Base-by-base conservation (phyloP, 2,888 invertebrate genomes). In the Limulus polyphemus region DNA sequence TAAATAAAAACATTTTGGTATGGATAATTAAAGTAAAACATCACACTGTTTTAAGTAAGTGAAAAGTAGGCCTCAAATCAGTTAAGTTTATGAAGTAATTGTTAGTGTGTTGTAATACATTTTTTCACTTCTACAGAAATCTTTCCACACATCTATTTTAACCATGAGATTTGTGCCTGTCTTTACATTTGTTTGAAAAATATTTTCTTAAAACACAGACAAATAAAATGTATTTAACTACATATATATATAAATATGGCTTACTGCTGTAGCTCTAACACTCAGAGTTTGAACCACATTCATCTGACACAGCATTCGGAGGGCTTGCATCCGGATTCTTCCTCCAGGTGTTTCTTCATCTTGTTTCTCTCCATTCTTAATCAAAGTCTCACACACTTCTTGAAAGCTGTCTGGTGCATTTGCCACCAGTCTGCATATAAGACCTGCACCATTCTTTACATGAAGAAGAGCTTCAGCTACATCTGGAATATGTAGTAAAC, bases 371-470 rank as follows among this genome's bases (percentile, higher is more conserved):
- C 92, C 91, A 76, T 88, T 90, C 58, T 85, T 80, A 54, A 97
- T 90, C 65, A 97, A 79, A 70, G 87, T 85, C 14, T 85, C 83
- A 65, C 90, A 88, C 59, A 94, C 92, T 87, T 95, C 94, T 73
- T 85, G 83, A 75, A 94, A 90, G 70, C 87, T 87, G 74, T 95
- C 94, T 1, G 95, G 94, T 79, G 90, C 89, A 75, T 97, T 97
- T 0, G 94, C 92, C 1, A 95, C 88, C 67, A 95, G 81, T 78
- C 93, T 86, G 71, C 91, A 91, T 71, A 95, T 87, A 64, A 97
- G 87, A 69, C 85, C 83, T 12, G 90, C 84, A 0, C 95, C 95
- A 77, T 91, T 89, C 71, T 89, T 88, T 0, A 95, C 87, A 77
- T 90, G 87, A 2, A 97, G 79, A 17, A 97, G 77, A 0, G 90